A percentile compares a stretch with the other conserved stretches of the same genome.
phyloP scores from a whole-genome alignment of 1,140 invertebrate genomes.

The Bombyx mori region DNA sequence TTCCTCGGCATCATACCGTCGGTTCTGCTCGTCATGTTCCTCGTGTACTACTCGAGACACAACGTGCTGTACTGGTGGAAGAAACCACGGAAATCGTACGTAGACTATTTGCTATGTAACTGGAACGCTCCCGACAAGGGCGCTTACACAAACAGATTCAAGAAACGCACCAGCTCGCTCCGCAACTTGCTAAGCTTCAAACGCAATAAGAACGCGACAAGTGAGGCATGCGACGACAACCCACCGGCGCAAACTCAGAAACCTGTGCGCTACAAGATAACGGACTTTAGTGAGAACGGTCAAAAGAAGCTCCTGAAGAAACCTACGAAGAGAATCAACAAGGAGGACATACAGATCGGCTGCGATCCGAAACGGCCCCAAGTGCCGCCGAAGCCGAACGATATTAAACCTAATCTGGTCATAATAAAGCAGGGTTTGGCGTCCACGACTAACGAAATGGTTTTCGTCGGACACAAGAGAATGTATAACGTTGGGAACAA shows the following conservation, averaged over 20 bases:
- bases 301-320: slow-evolving; percentile 13
- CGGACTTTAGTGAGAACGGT: slow-evolving; percentile 2
- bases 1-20: slow-evolving; percentile 87
- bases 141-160: slow-evolving; percentile 22
- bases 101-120: slow-evolving; percentile 57
- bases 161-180: slow-evolving; percentile 24
- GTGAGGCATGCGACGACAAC: not conserved
- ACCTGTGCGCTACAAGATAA: slow-evolving; percentile 6
- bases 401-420: slow-evolving; percentile 54
- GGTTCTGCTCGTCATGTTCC: slow-evolving; percentile 73
- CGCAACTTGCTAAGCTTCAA: slow-evolving; percentile 27
- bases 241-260: not conserved
- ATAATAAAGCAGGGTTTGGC: slow-evolving; percentile 78
- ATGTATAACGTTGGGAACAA: slow-evolving; percentile 18
- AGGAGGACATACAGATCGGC: slow-evolving; percentile 37
- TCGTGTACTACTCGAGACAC: slow-evolving; percentile 81
- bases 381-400: slow-evolving; percentile 5
- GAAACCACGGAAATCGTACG: slow-evolving; percentile 80
- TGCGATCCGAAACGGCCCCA: slow-evolving; percentile 12
- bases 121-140: not conserved
- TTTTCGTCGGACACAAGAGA: slow-evolving; percentile 20
- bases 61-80: slow-evolving; percentile 77
- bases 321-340: slow-evolving; percentile 18
- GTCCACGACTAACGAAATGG: slow-evolving; percentile 78
- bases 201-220: slow-evolving; percentile 9